These are phyloP conservation scores for Vidua macroura DNA, from an alignment of 2,113 vertebrate genomes.

Conservation along the genomic window DNA sequence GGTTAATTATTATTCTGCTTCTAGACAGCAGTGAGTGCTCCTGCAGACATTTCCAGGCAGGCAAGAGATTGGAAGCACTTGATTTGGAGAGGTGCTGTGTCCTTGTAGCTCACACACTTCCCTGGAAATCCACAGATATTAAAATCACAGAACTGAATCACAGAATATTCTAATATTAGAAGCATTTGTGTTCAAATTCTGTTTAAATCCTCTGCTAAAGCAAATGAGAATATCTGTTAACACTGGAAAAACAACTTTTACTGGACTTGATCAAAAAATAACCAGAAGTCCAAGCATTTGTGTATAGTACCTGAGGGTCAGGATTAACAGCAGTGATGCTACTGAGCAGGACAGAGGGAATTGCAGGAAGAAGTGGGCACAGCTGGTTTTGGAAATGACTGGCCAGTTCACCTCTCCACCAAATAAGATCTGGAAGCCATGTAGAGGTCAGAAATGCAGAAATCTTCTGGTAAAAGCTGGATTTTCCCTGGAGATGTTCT, in stretches of 20 bases:
- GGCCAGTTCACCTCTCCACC: constrained; percentile 63
- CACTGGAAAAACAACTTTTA: neutral
- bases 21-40: neutral
- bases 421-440: constrained; percentile 35
- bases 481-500: neutral
- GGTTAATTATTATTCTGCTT: neutral
- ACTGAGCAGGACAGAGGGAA: constrained; percentile 64
- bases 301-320: constrained; percentile 58
- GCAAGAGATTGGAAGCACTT: neutral
- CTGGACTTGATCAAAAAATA: neutral
- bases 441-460: constrained; percentile 65
- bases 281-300: neutral
- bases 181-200: neutral
- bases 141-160: neutral
- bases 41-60: neutral
- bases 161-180: neutral
- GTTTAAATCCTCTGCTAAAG: neutral
- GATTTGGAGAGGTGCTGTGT: neutral
- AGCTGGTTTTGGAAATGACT: constrained; percentile 32
- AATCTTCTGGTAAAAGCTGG: constrained; percentile 54
- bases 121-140: neutral
- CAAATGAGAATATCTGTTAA: neutral
- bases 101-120: neutral
- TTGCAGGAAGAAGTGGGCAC: constrained; percentile 7
- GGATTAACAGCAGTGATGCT: constrained; percentile 48